Evolutionary conservation across 2,113 vertebrate species (phyloP).

Genomic region (Microcebus murinus): DNA sequence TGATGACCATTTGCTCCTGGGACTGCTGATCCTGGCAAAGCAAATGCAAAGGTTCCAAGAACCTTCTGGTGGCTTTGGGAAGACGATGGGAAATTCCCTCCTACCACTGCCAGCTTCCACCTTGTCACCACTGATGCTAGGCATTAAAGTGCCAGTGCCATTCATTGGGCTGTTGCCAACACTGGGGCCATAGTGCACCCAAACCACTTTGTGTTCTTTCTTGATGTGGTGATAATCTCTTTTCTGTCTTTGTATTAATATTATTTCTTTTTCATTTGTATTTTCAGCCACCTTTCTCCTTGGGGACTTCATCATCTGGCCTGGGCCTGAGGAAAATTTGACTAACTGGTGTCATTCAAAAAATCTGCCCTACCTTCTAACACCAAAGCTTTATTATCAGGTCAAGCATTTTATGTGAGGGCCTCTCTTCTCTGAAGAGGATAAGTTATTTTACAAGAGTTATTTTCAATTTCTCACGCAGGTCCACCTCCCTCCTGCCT

Average conservation of each 20-base stretch:
- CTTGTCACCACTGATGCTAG: not conserved
- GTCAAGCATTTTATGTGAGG: not conserved
- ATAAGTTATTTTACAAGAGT: slow-evolving; percentile 8
- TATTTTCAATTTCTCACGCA: slow-evolving; percentile 1
- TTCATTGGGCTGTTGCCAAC: not conserved
- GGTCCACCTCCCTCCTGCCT: not conserved
- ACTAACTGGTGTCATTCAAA: not conserved
- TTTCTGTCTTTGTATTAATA: not conserved
- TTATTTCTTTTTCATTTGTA: slow-evolving; percentile 17
- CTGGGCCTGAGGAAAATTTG: not conserved
- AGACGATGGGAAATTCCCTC: not conserved
- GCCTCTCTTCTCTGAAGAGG: not conserved
- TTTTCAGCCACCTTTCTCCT: not conserved
- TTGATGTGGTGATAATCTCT: not conserved
- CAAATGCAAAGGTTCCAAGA: not conserved
- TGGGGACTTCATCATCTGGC: not conserved
- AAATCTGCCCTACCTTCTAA: not conserved
- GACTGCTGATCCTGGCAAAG: not conserved
- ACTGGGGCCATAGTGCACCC: accelerated
- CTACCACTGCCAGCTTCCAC: not conserved
- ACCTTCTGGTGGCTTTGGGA: not conserved
- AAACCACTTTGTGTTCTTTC: not conserved
- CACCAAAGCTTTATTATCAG: not conserved
- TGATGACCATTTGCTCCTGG: not conserved
- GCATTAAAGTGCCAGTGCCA: accelerated